A percentile compares a stretch with the other conserved stretches of the same genome.
Conservation (phyloP, 2,797 vertebrate genomes). For the Danio aesculapii region DNA sequence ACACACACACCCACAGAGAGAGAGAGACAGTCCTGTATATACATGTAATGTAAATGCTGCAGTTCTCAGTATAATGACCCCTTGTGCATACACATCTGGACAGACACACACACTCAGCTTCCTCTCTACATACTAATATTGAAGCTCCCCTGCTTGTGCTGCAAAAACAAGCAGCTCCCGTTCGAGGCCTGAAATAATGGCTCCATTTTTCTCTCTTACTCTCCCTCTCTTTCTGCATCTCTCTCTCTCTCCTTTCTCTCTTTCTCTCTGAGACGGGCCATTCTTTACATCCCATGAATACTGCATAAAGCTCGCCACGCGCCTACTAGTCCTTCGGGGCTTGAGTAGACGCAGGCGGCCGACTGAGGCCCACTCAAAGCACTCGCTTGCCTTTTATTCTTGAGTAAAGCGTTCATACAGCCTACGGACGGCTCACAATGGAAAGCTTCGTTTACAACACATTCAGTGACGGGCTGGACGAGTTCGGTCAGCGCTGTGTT, state of each 20-base stretch:
- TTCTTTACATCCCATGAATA: slow-evolving; percentile 75
- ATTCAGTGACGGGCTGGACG: background rate
- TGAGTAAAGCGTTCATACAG: slow-evolving; percentile 62
- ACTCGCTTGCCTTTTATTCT: slow-evolving; percentile 70
- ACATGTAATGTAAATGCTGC: slow-evolving; percentile 16
- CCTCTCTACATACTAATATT: slow-evolving; percentile 46
- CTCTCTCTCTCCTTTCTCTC: slow-evolving; percentile 70
- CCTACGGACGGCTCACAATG: slow-evolving; percentile 14
- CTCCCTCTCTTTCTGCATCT: slow-evolving; percentile 70
- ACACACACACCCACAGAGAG: too few relatives aligned
- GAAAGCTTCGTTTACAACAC: background rate
- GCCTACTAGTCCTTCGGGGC: slow-evolving; percentile 60
- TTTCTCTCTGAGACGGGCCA: slow-evolving; percentile 67
- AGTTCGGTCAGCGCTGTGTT: slow-evolving; percentile 10
- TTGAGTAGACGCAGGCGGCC: slow-evolving; percentile 29
- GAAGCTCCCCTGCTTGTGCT: slow-evolving; percentile 38
- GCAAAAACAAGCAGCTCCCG: slow-evolving; percentile 71
- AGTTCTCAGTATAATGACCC: slow-evolving; percentile 34
- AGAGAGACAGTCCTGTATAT: slow-evolving; percentile 9
- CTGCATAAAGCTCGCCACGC: slow-evolving; percentile 72
- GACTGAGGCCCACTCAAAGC: slow-evolving; percentile 64
- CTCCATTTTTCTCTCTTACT: slow-evolving; percentile 72
- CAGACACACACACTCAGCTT: slow-evolving; percentile 21
- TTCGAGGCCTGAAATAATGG: slow-evolving; percentile 73
- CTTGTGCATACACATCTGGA: slow-evolving; percentile 45